Evolutionary conservation across 2,888 invertebrate genomes (phyloP).

Genomic region (Agrotis clavis): DNA sequence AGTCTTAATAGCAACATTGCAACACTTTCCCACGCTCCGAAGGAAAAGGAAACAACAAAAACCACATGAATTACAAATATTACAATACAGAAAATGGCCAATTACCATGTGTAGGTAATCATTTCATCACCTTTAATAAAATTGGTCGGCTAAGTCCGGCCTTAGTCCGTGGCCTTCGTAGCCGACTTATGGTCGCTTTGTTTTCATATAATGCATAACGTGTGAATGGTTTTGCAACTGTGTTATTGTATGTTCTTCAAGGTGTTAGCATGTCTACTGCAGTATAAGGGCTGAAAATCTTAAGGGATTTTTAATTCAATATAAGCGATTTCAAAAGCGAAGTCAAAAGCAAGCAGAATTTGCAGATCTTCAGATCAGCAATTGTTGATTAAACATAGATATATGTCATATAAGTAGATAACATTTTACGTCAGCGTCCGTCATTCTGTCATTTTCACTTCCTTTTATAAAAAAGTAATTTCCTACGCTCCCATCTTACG

Average conservation of each 20-base stretch:
- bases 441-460: conserved; percentile 17
- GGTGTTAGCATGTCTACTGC: conserved; percentile 46
- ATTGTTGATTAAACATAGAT: too few species aligned
- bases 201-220: conserved; percentile 74
- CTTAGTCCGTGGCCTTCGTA: conserved; percentile 75
- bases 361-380: background rate
- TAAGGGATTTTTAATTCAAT: background rate
- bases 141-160: conserved; percentile 71
- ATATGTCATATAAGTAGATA: background rate
- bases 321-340: too few species aligned
- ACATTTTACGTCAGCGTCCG: background rate
- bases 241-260: conserved; percentile 70
- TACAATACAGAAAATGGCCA: conserved; percentile 70
- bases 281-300: conserved; percentile 40
- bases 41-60: conserved; percentile 66
- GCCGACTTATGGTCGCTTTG: conserved; percentile 76
- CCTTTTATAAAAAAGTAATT: conserved; percentile 31
- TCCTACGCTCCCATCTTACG: too few species aligned
- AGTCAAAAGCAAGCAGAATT: too few species aligned
- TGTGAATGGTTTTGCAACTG: conserved; percentile 75
- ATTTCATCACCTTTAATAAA: conserved; percentile 77
- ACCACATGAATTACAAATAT: conserved; percentile 62
- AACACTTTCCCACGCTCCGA: conserved; percentile 67
- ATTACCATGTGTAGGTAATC: conserved; percentile 71
- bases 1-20: conserved; percentile 53